Conservation (phyloP, 2,113 vertebrate species). For the Chaenocephalus aceratus region DNA sequence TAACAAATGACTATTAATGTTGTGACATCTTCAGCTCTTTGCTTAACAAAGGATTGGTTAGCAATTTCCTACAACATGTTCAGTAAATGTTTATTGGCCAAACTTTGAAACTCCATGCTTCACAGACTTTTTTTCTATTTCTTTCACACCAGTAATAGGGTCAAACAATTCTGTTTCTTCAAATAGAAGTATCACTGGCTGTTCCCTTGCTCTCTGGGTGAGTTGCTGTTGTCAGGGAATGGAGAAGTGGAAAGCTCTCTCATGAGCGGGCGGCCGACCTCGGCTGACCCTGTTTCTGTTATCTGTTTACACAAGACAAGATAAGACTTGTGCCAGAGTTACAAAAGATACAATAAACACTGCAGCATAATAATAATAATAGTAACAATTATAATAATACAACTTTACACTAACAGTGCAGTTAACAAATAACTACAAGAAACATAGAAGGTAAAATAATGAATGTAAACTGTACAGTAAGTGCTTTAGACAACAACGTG, state of each 20-base stretch:
- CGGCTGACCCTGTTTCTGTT: neutral
- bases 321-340: too few species aligned
- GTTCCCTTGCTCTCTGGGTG: neutral
- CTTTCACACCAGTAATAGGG: neutral
- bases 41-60: too few species aligned
- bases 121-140: too few species aligned
- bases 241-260: neutral
- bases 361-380: too few species aligned
- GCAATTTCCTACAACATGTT: neutral
- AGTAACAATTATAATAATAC: too few species aligned
- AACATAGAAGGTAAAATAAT: too few species aligned
- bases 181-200: neutral
- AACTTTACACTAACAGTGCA: too few species aligned
- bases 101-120: too few species aligned
- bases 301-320: neutral
- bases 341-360: too few species aligned
- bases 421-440: too few species aligned
- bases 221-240: neutral
- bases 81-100: neutral
- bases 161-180: neutral
- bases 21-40: neutral
- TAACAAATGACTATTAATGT: slow-evolving; percentile 14
- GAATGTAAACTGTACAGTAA: too few species aligned
- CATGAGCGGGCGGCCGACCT: neutral
- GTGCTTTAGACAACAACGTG: too few species aligned